Conservation (phyloP, 2,888 invertebrate genomes). For the Mycogona germanica region DNA sequence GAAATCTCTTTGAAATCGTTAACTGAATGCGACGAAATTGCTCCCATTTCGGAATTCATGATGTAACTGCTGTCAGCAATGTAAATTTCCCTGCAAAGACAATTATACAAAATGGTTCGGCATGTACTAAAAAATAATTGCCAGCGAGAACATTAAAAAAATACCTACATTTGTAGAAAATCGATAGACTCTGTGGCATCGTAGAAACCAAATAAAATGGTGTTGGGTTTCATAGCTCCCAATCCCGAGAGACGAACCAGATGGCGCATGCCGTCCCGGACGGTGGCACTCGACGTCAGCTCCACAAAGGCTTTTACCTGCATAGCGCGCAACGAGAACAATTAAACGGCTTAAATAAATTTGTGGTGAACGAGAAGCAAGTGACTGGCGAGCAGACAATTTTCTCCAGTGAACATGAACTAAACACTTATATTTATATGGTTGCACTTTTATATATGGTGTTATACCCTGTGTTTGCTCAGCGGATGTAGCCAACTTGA, state of each 20-base stretch:
- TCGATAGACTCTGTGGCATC: slow-evolving; percentile 60
- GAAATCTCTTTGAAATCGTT: slow-evolving; percentile 36
- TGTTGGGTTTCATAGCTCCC: slow-evolving; percentile 99
- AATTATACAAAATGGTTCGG: not conserved
- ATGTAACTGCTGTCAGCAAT: not conserved
- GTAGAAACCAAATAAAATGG: slow-evolving; percentile 86
- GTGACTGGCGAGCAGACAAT: too few relatives aligned
- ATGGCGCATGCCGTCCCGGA: slow-evolving; percentile 85
- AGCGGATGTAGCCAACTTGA: too few relatives aligned
- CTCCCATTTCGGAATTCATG: slow-evolving; percentile 6
- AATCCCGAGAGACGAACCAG: slow-evolving; percentile 81
- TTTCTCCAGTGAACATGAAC: too few relatives aligned
- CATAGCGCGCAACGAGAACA: too few relatives aligned
- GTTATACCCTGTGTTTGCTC: too few relatives aligned
- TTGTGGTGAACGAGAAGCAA: too few relatives aligned
- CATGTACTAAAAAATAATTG: not conserved
- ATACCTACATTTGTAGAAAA: slow-evolving; percentile 46
- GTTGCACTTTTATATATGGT: too few relatives aligned
- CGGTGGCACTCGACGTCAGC: slow-evolving; percentile 68
- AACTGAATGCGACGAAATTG: slow-evolving; percentile 18
- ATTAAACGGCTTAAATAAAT: too few relatives aligned
- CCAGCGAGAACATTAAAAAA: not conserved
- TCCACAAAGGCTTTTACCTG: slow-evolving; percentile 90
- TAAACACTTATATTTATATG: too few relatives aligned
- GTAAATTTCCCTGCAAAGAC: too few relatives aligned